Conservation (phyloP, 2,797 vertebrate species). For the Pampus argenteus region DNA sequence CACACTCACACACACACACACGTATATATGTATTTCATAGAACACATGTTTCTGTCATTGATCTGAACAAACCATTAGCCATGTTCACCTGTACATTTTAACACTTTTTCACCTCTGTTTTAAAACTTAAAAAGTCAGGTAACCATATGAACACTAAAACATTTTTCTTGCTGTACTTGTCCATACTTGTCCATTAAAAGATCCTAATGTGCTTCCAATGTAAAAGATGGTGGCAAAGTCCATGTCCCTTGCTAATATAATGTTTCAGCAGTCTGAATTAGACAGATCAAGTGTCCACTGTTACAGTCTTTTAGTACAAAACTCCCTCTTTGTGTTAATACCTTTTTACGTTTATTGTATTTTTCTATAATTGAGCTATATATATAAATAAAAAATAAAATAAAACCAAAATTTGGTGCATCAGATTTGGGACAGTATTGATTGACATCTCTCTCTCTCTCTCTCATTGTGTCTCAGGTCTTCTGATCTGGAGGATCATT, state of each 20-base stretch:
- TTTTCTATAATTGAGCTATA: background rate
- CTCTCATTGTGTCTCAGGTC: conserved; percentile 37
- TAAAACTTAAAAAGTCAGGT: background rate
- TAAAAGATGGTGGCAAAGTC: too few species aligned
- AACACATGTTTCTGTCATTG: background rate
- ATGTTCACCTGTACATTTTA: background rate
- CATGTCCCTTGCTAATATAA: too few species aligned
- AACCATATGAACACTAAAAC: too few species aligned
- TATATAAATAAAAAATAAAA: too few species aligned
- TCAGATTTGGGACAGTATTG: background rate
- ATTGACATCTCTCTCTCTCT: background rate
- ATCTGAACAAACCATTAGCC: background rate
- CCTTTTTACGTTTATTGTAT: too few species aligned
- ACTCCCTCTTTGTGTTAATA: too few species aligned
- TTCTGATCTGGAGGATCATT: background rate
- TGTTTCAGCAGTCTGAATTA: too few species aligned
- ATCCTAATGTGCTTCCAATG: too few species aligned
- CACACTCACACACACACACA: conserved; percentile 6
- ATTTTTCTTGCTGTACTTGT: too few species aligned
- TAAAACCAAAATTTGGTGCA: background rate
- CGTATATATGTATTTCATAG: background rate
- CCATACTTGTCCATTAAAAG: too few species aligned
- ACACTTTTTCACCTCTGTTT: background rate
- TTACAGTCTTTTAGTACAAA: too few species aligned
- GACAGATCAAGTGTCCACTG: too few species aligned